Evolutionary conservation across 2,888 invertebrate species (phyloP).

Genomic region (Hypsopygia costalis): DNA sequence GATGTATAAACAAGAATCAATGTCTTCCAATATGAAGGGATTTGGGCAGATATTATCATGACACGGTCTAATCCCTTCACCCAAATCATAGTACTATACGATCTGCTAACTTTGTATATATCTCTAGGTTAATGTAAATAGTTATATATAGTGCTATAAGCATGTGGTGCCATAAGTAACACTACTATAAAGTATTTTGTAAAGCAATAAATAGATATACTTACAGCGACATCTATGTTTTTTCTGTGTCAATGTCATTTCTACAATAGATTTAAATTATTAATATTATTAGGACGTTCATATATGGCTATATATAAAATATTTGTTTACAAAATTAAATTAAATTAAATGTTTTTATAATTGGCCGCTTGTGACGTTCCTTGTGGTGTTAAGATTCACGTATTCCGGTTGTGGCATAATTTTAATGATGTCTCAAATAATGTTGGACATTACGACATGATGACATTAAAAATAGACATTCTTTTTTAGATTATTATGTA

Average conservation of each 20-base stretch:
- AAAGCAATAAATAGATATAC: slow-evolving; percentile 30
- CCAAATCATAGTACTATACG: slow-evolving; percentile 15
- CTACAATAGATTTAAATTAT: not conserved
- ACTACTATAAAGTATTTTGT: slow-evolving; percentile 62
- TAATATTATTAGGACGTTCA: not conserved
- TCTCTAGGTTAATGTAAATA: slow-evolving; percentile 49
- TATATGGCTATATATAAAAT: not conserved
- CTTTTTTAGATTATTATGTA: slow-evolving; percentile 45
- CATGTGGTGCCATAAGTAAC: slow-evolving; percentile 77
- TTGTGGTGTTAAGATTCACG: not conserved
- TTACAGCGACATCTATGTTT: slow-evolving; percentile 15
- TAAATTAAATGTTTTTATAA: not conserved
- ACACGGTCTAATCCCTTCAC: slow-evolving; percentile 30
- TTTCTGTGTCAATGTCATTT: slow-evolving; percentile 7
- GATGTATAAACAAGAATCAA: slow-evolving; percentile 37
- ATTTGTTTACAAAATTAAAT: not conserved
- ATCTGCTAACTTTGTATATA: slow-evolving; percentile 39
- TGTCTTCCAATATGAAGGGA: slow-evolving; percentile 52
- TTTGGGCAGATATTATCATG: slow-evolving; percentile 24
- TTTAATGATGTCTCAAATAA: slow-evolving; percentile 5
- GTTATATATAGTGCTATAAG: slow-evolving; percentile 62
- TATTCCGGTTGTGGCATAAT: slow-evolving; percentile 22
- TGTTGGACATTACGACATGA: slow-evolving; percentile 1
- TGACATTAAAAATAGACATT: slow-evolving; percentile 2
- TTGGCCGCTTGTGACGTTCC: not conserved